These are phyloP conservation scores for Rhinoderma darwinii DNA, from an alignment of 2,113 vertebrate species.

Conservation along the genomic window DNA sequence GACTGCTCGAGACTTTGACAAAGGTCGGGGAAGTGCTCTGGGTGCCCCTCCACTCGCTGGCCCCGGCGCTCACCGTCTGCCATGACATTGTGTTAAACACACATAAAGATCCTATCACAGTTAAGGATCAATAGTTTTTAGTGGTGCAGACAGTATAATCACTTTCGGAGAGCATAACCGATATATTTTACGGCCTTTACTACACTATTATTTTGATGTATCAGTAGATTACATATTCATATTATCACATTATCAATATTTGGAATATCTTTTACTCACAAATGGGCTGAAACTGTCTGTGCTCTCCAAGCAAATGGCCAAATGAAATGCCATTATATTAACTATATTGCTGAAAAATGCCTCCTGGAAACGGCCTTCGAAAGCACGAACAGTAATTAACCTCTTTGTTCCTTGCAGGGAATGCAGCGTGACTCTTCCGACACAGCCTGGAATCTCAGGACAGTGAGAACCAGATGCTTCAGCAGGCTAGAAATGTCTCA, in stretches of 20 bases:
- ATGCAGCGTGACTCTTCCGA: neutral
- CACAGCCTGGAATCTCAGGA: neutral
- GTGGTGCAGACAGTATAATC: slow-evolving; percentile 46
- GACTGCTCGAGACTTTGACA: neutral
- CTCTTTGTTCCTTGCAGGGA: slow-evolving; percentile 42
- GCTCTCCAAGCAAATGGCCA: slow-evolving; percentile 42
- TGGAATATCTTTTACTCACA: slow-evolving; percentile 49
- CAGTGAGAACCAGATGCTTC: neutral
- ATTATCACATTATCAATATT: slow-evolving; percentile 59
- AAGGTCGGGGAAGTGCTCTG: neutral
- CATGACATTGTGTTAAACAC: slow-evolving; percentile 39
- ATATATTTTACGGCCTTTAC: slow-evolving; percentile 50
- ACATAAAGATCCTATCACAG: slow-evolving; percentile 37
- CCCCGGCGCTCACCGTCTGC: neutral
- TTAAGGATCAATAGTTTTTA: slow-evolving; percentile 52
- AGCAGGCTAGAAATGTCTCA: neutral
- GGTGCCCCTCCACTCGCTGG: neutral
- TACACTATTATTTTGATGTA: slow-evolving; percentile 55
- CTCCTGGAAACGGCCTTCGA: slow-evolving; percentile 24
- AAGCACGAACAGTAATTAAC: slow-evolving; percentile 49
- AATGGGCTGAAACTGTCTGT: slow-evolving; percentile 42
- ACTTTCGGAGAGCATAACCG: slow-evolving; percentile 35
- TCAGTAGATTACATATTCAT: slow-evolving; percentile 55
- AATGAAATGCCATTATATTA: slow-evolving; percentile 56
- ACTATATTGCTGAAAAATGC: slow-evolving; percentile 49